Conservation (phyloP, 2,113 vertebrate genomes). For the Hypocryptadius cinnamomeus region DNA sequence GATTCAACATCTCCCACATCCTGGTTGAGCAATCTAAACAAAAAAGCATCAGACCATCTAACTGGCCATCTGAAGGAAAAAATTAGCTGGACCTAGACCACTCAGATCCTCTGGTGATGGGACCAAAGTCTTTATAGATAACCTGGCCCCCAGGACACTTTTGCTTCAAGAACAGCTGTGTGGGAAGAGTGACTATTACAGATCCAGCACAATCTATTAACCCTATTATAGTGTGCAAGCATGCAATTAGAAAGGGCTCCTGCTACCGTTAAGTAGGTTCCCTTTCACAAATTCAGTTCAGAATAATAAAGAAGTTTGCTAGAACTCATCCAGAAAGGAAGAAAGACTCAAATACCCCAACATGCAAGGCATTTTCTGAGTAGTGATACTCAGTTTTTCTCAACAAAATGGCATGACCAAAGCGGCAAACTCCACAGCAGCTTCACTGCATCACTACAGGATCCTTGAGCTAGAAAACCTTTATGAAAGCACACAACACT, state of each 20-base stretch:
- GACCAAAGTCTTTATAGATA: background rate
- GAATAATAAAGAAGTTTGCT: background rate
- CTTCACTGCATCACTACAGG: background rate
- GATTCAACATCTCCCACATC: slow-evolving; percentile 43
- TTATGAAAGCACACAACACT: background rate
- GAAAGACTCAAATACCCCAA: background rate
- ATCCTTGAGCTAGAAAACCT: background rate
- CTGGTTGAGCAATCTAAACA: slow-evolving; percentile 23
- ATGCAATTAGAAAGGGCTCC: background rate
- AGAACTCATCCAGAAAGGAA: background rate
- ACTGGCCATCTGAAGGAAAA: slow-evolving; percentile 1
- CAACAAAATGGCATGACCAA: background rate
- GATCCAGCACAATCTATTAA: background rate
- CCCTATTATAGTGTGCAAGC: background rate
- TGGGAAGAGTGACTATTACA: background rate
- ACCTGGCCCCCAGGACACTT: background rate
- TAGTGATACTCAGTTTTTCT: background rate
- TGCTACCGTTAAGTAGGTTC: background rate
- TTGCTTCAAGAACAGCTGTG: background rate
- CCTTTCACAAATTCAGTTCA: background rate
- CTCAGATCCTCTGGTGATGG: background rate
- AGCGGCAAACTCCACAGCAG: background rate
- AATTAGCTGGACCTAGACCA: background rate
- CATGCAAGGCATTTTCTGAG: background rate
- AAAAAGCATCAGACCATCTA: background rate